Evolutionary conservation across 2,888 invertebrate genomes (phyloP), one percentile per base, ranked within the genome.

Genomic region (Tachina lurida): DNA sequence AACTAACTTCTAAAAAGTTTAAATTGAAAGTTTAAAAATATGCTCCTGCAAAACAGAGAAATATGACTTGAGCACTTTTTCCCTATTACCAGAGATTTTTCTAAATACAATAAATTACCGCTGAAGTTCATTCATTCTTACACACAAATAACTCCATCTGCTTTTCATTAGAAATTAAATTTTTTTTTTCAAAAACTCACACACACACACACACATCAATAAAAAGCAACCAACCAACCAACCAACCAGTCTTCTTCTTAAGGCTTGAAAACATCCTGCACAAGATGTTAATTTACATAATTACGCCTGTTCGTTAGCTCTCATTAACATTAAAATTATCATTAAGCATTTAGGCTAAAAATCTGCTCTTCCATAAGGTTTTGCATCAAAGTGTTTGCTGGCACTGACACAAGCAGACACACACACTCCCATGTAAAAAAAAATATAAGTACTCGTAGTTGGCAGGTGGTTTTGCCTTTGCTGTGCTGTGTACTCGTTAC

Each of bases 261-360:
- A 45, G 75, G 58, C 47, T 58, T n/a, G 47, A 68, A 76, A 67
- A 71, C 82, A 87, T 74, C 58, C 77, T 65, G 58, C 68, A 41
- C 68, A 80, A 80, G 87, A 84, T 73, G 81, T 76, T 81, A 85
- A 87, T 87, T 87, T 78, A 81, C 85, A 87, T 87, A 87, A 87
- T 87, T 85, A 85, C 84, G 85, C 80, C 84, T 86, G 81, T 73
- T 74, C 89, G 62, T 67, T 76, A 41, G 78, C 54, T 68, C 90
- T 91, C 91, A 91, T 91, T 91, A 91, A 89, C 89, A 88, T 89
- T 88, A 87, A 89, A 90, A 91, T 91, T 91, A 91, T 89, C 89
- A 88, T 80, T 68, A 88, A 39, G 45, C 70, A 78, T 78, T 84
- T 62, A 79, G 84, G 62, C 78, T 76, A 41, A 70, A 71, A 84